Evolutionary conservation across 2,113 vertebrate genomes (phyloP), one percentile per base, ranked within the genome.

Genomic region (Pseudopipra pipra): DNA sequence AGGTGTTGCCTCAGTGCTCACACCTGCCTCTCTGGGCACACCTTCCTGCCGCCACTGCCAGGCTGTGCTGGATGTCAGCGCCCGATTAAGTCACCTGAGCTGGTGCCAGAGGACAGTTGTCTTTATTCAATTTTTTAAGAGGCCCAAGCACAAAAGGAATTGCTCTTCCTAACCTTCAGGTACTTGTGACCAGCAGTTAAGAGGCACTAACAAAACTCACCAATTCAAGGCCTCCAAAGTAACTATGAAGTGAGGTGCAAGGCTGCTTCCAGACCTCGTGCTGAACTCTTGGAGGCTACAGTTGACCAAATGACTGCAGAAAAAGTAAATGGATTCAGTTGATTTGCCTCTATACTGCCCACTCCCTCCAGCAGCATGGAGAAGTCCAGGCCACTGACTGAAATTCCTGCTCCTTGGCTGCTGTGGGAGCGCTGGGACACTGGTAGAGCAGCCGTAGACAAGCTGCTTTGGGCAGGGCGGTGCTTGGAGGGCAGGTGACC

Each of bases 1-100:
- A 80, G 87, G 95, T 90, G 90, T 92, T 89, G 92, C 37, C 83
- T 85, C 24, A 14, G 56, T 91, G 87, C 90, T 80, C 74, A 90
- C 61, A 68, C 87, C 89, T 75, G 72, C 47, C 86, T 71, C 86
- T n/a, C 88, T 37, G 75, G 90, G 54, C 94, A 92, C 90, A 74
- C 89, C 94, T 85, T 84, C 85, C 66, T 37, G 78, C 55, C 6
- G 2, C 41, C 25, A 35, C 82, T 77, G 81, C 80, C 5, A 44
- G 47, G n/a, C 92, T 5, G 1, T 5, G 1, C 71, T 67, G 82
- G 43, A 5, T 65, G 77, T 79, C 66, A 35, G 27, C 22, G 46
- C 87, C 71, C 1, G 4, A 46, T 72, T 65, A 75, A 80, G 83
- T 74, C 88, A 43, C 70, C 47, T 43, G 9, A 85, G 67, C 72